A percentile compares a stretch with the other conserved stretches of the same genome.
Conservation (phyloP, 2,888 invertebrate genomes). For the Meiosimyza decipiens region DNA sequence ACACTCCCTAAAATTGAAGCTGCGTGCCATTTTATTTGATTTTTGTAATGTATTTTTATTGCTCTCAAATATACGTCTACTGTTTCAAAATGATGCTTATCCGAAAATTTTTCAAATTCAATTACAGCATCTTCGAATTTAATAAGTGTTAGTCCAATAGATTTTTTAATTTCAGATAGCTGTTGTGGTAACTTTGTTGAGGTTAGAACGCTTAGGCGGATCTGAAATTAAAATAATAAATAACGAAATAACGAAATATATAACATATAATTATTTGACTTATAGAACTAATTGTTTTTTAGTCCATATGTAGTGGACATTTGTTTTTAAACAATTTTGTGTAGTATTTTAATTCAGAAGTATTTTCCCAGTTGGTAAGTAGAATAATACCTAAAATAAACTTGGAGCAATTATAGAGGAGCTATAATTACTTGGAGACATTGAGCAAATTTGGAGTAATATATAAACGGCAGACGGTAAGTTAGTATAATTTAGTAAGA, state of each 20-base stretch:
- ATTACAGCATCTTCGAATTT: constrained; percentile 97
- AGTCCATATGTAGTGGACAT: no score
- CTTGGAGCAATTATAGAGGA: no score
- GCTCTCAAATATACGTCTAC: constrained; percentile 83
- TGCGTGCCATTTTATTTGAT: constrained; percentile 95
- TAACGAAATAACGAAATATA: background rate
- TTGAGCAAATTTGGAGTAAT: no score
- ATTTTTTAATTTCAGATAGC: constrained; percentile 83
- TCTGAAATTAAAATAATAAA: constrained; percentile 68
- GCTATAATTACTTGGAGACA: no score
- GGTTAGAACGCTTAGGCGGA: constrained; percentile 90
- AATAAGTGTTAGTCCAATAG: constrained; percentile 87
- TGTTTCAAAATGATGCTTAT: constrained; percentile 92
- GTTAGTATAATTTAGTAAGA: no score
- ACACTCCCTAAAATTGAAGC: constrained; percentile 95
- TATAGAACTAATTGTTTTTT: no score
- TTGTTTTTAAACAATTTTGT: no score
- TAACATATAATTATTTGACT: no score
- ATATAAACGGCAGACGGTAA: no score
- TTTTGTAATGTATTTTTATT: constrained; percentile 85
- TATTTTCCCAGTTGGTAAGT: no score
- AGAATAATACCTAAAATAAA: no score
- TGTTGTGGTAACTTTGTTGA: constrained; percentile 83
- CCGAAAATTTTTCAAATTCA: constrained; percentile 87
- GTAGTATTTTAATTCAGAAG: no score